Conservation (phyloP, 2,888 invertebrate species). For the Graphium colonna region DNA sequence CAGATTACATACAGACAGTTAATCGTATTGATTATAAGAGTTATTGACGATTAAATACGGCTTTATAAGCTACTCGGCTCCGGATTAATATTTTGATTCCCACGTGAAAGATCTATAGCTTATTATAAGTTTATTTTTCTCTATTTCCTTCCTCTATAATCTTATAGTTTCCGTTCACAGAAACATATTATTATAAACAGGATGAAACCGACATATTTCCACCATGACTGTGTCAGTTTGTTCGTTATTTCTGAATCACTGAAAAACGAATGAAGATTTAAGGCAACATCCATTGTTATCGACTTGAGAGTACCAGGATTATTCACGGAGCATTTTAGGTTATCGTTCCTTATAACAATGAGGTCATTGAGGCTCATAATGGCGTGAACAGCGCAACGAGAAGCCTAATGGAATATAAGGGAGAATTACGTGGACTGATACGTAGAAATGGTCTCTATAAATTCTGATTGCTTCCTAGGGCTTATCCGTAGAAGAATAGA, state of each 20-base stretch:
- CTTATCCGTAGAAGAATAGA: not conserved
- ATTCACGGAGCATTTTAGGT: slow-evolving; percentile 31
- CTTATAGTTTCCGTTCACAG: too few species aligned
- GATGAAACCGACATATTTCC: slow-evolving; percentile 8
- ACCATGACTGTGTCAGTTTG: slow-evolving; percentile 27
- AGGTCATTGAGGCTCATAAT: slow-evolving; percentile 56
- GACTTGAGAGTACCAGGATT: slow-evolving; percentile 25
- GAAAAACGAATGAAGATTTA: slow-evolving; percentile 29
- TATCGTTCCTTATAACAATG: slow-evolving; percentile 30
- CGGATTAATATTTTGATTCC: not conserved
- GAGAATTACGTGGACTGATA: slow-evolving; percentile 13
- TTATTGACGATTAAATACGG: too few species aligned
- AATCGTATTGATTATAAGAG: too few species aligned
- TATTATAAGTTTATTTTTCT: slow-evolving; percentile 17
- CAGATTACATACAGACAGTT: too few species aligned
- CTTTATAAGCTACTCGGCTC: not conserved
- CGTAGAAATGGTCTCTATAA: slow-evolving; percentile 9
- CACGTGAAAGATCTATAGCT: not conserved
- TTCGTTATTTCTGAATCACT: slow-evolving; percentile 39
- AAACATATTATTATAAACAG: not conserved
- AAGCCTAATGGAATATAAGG: slow-evolving; percentile 20
- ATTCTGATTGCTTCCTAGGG: slow-evolving; percentile 12
- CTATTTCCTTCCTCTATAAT: too few species aligned
- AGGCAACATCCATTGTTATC: slow-evolving; percentile 26
- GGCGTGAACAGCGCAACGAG: slow-evolving; percentile 24